Base-by-base conservation (phyloP, 2,797 vertebrate genomes). In the Acipenser transmontanus region DNA sequence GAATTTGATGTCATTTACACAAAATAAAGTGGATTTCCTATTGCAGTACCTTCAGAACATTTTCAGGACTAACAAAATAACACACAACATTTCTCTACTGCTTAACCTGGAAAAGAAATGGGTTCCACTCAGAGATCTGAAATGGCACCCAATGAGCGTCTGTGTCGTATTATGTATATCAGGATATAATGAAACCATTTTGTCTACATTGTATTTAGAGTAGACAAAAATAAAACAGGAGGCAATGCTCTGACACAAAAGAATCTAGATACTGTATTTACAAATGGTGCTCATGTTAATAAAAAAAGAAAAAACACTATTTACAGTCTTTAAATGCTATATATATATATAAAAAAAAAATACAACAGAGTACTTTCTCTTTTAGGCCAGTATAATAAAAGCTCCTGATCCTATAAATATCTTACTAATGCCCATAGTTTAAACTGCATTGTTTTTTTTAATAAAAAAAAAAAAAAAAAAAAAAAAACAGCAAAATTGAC, bases 381-480 rank as follows among this genome's bases (percentile, higher is more conserved):
- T 59, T 72, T 50, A 64, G 69, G 70, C 70, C 68, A 69, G 79
- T 72, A 81, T 74, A 82, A 81, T 70, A 68, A 70, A 70, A 74
- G 57, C 66, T 78, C 74, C 65, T 71, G 71, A 77, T 81, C 66
- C 86, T 90, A 89, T 89, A 89, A 89, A 89, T 90, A 89, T 85
- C 68, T 70, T 66, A 78, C 85, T 91, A 91, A 91, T 90, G 88
- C 84, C 85, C 85, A 8, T 70, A 65, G 51, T 65, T 71, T 54
- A 59, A 54, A 13, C 70, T 65, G 1, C 17, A 67, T 69, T 69
- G 77, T 73, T 74, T 12, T 71, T 47, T 84, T 85, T 70, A 76
- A 64, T 84, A 73, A 83, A 77, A 76, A 70, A 66, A 61, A 83
- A 87, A 82, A 84, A 80, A 74, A 78, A 65, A 67, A 66, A 10